phyloP scores from a whole-genome alignment of 2,888 invertebrate genomes.

The Stomorhina lunata region DNA sequence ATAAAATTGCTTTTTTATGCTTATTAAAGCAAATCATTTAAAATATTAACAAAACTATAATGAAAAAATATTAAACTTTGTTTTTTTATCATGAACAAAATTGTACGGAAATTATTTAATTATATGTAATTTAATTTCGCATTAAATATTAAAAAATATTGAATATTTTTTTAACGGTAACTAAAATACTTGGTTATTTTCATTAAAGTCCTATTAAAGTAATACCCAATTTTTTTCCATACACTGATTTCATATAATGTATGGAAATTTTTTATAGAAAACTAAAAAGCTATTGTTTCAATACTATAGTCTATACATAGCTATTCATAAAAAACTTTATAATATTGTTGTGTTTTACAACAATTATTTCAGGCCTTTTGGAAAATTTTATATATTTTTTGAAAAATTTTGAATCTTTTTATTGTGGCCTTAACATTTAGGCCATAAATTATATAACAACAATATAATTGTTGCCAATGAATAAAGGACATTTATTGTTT shows the following conservation, averaged over 20 bases:
- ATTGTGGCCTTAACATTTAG: not conserved
- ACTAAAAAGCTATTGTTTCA: not conserved
- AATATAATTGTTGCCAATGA: slow-evolving; percentile 45
- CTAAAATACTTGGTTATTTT: not conserved
- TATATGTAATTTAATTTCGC: slow-evolving; percentile 28
- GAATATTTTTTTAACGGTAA: not conserved
- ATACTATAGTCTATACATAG: not conserved
- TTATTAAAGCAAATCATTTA: not conserved
- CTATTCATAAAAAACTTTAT: too few species aligned
- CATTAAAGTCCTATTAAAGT: not conserved
- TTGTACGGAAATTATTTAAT: slow-evolving; percentile 11
- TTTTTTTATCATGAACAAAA: too few species aligned
- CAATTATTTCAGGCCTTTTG: slow-evolving; percentile 40
- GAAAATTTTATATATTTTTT: slow-evolving; percentile 5
- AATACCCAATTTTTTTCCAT: too few species aligned
- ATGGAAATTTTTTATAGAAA: not conserved
- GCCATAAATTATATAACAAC: slow-evolving; percentile 49
- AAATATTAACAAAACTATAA: not conserved
- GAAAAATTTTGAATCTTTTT: not conserved
- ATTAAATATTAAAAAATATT: slow-evolving; percentile 17
- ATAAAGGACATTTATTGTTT: not conserved
- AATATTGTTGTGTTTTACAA: slow-evolving; percentile 34
- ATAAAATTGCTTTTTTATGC: slow-evolving; percentile 3
- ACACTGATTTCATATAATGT: too few species aligned
- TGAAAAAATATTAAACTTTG: too few species aligned